Evolutionary conservation across 2,113 vertebrate genomes (phyloP).

Genomic region (Ceuthmochares aereus): DNA sequence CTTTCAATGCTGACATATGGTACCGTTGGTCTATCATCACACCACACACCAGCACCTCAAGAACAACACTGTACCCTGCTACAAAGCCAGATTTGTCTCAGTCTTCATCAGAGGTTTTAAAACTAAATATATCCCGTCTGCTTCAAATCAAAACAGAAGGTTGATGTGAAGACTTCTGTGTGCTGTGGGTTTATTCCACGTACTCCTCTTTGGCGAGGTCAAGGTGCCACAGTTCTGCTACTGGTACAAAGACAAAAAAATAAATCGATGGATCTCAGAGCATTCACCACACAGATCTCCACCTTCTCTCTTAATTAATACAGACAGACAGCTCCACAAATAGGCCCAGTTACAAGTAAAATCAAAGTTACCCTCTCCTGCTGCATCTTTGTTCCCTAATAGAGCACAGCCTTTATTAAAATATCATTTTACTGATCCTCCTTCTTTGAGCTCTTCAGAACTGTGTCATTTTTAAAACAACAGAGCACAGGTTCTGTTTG

Average conservation of each 20-base stretch:
- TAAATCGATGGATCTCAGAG: constrained; percentile 10
- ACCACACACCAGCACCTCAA: background rate
- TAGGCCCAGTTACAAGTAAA: constrained; percentile 19
- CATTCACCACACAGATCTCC: constrained; percentile 1
- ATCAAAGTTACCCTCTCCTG: background rate
- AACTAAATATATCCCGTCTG: constrained; percentile 48
- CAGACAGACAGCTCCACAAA: background rate
- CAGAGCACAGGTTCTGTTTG: background rate
- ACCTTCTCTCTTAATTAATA: background rate
- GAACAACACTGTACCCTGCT: constrained; percentile 18
- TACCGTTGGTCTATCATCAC: background rate
- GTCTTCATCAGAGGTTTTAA: constrained; percentile 42
- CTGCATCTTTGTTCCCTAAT: background rate
- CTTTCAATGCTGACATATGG: background rate
- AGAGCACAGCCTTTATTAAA: constrained; percentile 23
- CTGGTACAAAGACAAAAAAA: constrained; percentile 58
- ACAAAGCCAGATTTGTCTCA: constrained; percentile 23
- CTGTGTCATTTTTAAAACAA: background rate
- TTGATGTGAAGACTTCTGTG: constrained; percentile 54
- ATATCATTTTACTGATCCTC: background rate
- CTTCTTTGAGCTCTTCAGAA: constrained; percentile 17
- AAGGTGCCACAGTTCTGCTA: constrained; percentile 55
- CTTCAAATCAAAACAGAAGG: constrained; percentile 56
- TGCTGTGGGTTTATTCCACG: constrained; percentile 53
- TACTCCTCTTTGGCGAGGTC: constrained; percentile 51